Base-by-base conservation (phyloP, 2,888 invertebrate species). In the Drosophila cognata region DNA sequence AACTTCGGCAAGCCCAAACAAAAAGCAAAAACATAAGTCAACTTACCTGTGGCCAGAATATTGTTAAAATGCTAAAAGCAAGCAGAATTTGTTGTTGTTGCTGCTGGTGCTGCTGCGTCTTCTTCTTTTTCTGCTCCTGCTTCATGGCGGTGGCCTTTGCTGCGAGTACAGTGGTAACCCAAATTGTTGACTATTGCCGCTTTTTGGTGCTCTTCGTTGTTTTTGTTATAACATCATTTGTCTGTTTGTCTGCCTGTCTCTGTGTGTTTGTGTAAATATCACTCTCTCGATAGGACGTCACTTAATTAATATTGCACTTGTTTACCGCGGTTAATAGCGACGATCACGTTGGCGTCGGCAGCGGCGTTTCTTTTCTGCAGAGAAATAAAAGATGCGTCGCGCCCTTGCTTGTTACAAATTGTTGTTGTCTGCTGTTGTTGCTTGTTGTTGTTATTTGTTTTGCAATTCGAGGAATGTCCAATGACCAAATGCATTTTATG, bases 301-400 rank as follows among this genome's bases (percentile, higher is more conserved):
- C 64, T 77, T 76, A 76, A 82, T 65, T 77, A 77, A 81, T 71
- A 76, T 71, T 81, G 81, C 85, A 84, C 81, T 81, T 85, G 65
- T 79, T 79, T 72, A 79, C 67, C 29, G 16, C 64, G 53, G 48
- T 25, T 59, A 29, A 28, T 61, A 53, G 71, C 57, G 60, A 21
- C n/a, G 43, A n/a, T 53, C 52, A 46, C 36, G 61, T 46, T 25
- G 31, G 31, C 66, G 65, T 66, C 25, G 51, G 10, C 35, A 36
- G 29, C 66, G 38, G 29, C 68, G 50, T 68, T 35, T 21, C 35
- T 50, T 68, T 68, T 68, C 68, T 68, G 70, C 68, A 69, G 70
- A 58, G 38, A 55, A 11, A 68, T 48, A 67, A 41, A 58, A 57
- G 68, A 69, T 57, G 31, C 51, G 70, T 36, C 31, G 43, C 41